These are phyloP conservation scores for Fukomys damarensis DNA, from an alignment of 2,113 vertebrate genomes.

Conservation along the genomic window DNA sequence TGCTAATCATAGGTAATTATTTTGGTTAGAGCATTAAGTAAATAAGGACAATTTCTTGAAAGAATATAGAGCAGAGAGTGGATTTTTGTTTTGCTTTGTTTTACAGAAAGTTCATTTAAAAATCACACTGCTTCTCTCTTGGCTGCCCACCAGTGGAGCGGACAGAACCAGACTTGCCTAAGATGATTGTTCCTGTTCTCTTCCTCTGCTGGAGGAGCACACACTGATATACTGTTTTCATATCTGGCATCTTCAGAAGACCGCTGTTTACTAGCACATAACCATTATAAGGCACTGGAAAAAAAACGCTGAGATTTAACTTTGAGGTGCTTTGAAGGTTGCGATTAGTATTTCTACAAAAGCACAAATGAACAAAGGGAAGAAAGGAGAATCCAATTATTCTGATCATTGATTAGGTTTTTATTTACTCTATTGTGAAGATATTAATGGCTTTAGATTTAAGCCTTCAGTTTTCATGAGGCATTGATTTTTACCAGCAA, in stretches of 20 bases:
- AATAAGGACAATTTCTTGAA: not conserved
- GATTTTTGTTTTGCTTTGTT: not conserved
- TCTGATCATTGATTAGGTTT: not conserved
- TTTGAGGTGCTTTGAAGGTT: not conserved
- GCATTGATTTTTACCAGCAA: not conserved
- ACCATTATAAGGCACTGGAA: not conserved
- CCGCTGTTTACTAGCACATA: not conserved
- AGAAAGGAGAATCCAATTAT: not conserved
- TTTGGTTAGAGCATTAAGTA: not conserved
- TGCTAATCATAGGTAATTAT: not conserved
- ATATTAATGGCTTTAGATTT: not conserved
- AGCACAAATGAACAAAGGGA: not conserved
- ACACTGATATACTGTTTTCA: not conserved
- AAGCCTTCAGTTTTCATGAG: not conserved
- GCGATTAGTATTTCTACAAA: not conserved
- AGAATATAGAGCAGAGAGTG: not conserved
- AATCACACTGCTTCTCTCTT: not conserved
- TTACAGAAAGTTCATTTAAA: conserved; percentile 30
- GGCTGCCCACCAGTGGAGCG: not conserved
- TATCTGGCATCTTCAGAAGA: not conserved
- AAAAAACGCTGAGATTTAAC: not conserved
- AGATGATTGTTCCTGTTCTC: not conserved
- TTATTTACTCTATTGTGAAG: not conserved
- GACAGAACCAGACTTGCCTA: conserved; percentile 22
- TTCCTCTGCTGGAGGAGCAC: not conserved